Conservation (phyloP, 2,888 invertebrate species). For the Julus scanicus region DNA sequence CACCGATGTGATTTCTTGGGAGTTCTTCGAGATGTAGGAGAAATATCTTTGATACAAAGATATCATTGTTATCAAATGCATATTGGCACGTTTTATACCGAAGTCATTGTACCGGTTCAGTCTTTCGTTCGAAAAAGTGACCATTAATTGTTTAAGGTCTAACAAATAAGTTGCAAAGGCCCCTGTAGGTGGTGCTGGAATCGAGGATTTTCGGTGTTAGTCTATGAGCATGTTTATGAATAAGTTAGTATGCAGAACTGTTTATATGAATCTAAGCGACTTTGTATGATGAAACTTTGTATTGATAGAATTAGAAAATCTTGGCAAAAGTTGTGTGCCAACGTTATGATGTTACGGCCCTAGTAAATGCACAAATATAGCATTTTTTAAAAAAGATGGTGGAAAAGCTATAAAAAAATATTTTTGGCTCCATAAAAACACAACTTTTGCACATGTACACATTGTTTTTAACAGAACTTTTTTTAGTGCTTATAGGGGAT, state of each 20-base stretch:
- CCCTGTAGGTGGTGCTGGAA: not conserved
- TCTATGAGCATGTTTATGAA: not conserved
- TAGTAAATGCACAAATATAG: too few species aligned
- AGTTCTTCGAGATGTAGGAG: not conserved
- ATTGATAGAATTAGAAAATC: too few species aligned
- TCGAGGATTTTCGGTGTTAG: not conserved
- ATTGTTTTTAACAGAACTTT: too few species aligned
- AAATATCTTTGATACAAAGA: conserved; percentile 36
- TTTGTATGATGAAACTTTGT: too few species aligned
- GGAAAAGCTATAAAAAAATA: too few species aligned
- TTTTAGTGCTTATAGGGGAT: not conserved
- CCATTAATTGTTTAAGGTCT: not conserved
- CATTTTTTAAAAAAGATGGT: too few species aligned
- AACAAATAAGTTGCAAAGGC: not conserved
- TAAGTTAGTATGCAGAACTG: too few species aligned
- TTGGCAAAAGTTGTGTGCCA: too few species aligned
- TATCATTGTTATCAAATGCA: not conserved
- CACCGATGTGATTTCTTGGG: not conserved
- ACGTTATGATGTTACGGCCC: too few species aligned
- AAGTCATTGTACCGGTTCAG: not conserved
- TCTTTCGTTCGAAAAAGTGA: not conserved
- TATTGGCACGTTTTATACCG: not conserved
- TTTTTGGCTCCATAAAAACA: too few species aligned
- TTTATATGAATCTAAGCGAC: too few species aligned
- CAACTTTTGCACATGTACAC: too few species aligned